Conservation (phyloP, 2,797 vertebrate species). For the Harpagifer antarcticus region DNA sequence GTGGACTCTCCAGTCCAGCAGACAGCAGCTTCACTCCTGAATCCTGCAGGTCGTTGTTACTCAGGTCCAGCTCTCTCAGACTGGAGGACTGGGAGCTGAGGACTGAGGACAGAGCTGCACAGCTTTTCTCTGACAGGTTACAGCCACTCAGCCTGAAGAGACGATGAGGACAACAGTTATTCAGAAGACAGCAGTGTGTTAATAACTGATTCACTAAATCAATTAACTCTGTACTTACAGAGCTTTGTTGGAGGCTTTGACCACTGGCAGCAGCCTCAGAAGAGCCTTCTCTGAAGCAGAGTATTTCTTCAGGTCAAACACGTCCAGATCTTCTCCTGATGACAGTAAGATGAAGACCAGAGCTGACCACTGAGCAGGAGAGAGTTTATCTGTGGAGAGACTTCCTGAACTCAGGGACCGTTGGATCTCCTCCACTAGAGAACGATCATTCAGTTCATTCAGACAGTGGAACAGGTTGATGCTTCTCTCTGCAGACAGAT, state of each 20-base stretch:
- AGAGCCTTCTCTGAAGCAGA: conserved; percentile 33
- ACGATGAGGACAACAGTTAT: neutral
- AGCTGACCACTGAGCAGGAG: conserved; percentile 44
- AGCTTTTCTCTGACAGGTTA: conserved; percentile 42
- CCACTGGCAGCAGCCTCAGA: conserved; percentile 37
- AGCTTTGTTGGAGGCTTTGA: conserved; percentile 44
- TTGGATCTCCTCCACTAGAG: conserved; percentile 19
- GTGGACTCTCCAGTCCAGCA: conserved; percentile 32
- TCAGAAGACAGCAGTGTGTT: too few species aligned
- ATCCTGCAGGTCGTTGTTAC: conserved; percentile 48
- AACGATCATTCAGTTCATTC: conserved; percentile 5
- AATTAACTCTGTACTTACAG: conserved; percentile 30
- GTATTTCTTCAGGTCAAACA: conserved; percentile 44
- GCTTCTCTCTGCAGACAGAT: conserved; percentile 22
- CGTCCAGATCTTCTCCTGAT: conserved; percentile 6
- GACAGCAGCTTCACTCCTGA: conserved; percentile 41
- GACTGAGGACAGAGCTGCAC: conserved; percentile 10
- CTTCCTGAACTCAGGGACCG: neutral
- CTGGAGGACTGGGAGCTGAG: conserved; percentile 1
- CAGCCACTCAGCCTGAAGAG: conserved; percentile 39
- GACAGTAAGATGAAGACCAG: conserved; percentile 50
- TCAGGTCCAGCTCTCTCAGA: conserved; percentile 44
- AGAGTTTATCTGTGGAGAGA: conserved; percentile 2
- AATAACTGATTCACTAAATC: too few species aligned
- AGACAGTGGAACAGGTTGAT: conserved; percentile 20